Percentiles rank a stretch among this genome's conserved stretches.
phyloP scores from a whole-genome alignment of 2,113 vertebrate species.

The Agelaius tricolor region DNA sequence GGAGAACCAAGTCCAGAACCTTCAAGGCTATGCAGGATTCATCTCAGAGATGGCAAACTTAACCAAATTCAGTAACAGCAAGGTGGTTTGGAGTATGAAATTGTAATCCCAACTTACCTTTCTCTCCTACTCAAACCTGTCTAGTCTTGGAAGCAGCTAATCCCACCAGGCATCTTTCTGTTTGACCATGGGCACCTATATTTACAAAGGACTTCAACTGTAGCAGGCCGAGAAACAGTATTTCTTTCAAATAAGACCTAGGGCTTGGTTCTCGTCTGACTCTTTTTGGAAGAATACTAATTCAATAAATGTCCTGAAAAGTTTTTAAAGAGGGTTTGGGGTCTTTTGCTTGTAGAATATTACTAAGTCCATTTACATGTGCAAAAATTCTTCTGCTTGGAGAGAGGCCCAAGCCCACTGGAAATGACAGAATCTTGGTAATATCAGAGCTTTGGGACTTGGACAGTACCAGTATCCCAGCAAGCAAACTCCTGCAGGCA shows the following conservation, averaged over 20 bases:
- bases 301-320: background rate
- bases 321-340: background rate
- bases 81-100: background rate
- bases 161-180: background rate
- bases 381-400: background rate
- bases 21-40: background rate
- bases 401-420: background rate
- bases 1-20: background rate
- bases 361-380: accelerated
- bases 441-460: background rate
- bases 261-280: background rate
- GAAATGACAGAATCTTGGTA: background rate
- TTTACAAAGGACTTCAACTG: background rate
- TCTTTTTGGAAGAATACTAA: background rate
- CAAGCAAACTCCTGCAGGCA: background rate
- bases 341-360: background rate
- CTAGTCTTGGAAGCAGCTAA: background rate
- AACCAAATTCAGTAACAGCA: background rate
- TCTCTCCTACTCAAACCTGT: background rate
- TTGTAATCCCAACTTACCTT: background rate
- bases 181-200: background rate
- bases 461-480: background rate
- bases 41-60: background rate
- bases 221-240: background rate
- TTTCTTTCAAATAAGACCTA: background rate